phyloP scores from a whole-genome alignment of 2,888 invertebrate genomes.

The Drosophila siamana region DNA sequence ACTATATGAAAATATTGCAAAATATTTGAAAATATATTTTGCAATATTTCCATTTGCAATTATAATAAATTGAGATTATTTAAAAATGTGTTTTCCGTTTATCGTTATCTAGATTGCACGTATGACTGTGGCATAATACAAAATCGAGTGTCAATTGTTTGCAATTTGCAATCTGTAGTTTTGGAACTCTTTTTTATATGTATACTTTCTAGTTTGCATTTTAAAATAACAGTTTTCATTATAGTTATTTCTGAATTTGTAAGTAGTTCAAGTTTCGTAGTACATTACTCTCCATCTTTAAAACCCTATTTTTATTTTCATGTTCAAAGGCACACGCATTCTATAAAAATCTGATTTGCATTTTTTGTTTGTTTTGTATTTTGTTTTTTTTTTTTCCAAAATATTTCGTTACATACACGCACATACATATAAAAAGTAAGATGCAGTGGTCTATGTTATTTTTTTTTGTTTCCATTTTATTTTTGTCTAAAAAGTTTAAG shows the following conservation, averaged over 20 bases:
- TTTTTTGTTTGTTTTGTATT: slow-evolving; percentile 29
- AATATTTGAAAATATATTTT: slow-evolving; percentile 28
- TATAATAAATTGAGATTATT: neutral
- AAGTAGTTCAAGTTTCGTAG: slow-evolving; percentile 47
- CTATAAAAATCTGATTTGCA: slow-evolving; percentile 70
- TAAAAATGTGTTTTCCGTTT: neutral
- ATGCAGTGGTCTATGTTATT: slow-evolving; percentile 58
- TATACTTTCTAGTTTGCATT: slow-evolving; percentile 39
- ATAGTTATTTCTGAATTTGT: slow-evolving; percentile 41
- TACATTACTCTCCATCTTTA: slow-evolving; percentile 51
- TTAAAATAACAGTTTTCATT: slow-evolving; percentile 41
- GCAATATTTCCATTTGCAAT: slow-evolving; percentile 14
- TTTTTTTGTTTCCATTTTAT: slow-evolving; percentile 36
- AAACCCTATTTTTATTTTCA: slow-evolving; percentile 65
- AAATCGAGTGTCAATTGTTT: slow-evolving; percentile 30
- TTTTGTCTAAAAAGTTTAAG: slow-evolving; percentile 61
- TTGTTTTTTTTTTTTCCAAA: slow-evolving; percentile 25
- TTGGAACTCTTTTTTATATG: slow-evolving; percentile 50
- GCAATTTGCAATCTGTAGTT: slow-evolving; percentile 23
- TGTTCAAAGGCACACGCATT: slow-evolving; percentile 75
- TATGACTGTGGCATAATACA: slow-evolving; percentile 48
- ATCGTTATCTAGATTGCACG: neutral
- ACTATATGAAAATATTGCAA: slow-evolving; percentile 23
- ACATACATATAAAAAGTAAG: slow-evolving; percentile 54
- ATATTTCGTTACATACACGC: slow-evolving; percentile 47